Base-by-base conservation (phyloP, 2,888 invertebrate genomes). In the Hesperia comma region DNA sequence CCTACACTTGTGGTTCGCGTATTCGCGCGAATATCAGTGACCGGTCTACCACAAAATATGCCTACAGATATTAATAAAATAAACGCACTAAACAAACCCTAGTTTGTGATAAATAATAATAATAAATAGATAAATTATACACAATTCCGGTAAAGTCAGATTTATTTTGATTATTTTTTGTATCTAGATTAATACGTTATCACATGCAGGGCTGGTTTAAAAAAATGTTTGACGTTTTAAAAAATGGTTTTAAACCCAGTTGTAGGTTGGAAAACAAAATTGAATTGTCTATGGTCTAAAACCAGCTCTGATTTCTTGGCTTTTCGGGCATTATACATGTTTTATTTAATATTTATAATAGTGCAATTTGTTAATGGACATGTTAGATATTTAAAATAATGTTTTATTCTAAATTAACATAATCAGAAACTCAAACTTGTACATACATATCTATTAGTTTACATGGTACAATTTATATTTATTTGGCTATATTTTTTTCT, bases 291-390 rank as follows among this genome's bases (percentile, higher is more conserved):
- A 21, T 62, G 62, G 54, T 26, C 43, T 40, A 43, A 26, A 40
- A 21, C 19, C 43, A 57, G 57, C 26, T 19, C n/a, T 57, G 57
- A n/a, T 26, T 33, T 33, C 15, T 54, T 41, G 41, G 54, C 40
- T 40, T 62, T 43, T 55, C 54, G 54, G 55, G 54, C 62, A 62
- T 62, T 62, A 62, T 54, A 33, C 32, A 54, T 17, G 26, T 56
- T 56, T 63, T 56, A 63, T 63, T 63, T 63, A 56, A 19, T 63
- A 33, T 43, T 55, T 40, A 32, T 55, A 55, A 33, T 63, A 56
- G 62, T 33, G 43, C 43, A 63, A 55, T 63, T 56, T 56, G 46
- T 63, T 63, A 26, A 33, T 26, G 46, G 56, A 63, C 54, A 26
- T 63, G 56, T 63, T 63, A 54, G 33, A 54, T 54, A 54, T 54